These are phyloP conservation scores for Agrotis exclamationis DNA, from an alignment of 2,888 invertebrate species.

Conservation along the genomic window DNA sequence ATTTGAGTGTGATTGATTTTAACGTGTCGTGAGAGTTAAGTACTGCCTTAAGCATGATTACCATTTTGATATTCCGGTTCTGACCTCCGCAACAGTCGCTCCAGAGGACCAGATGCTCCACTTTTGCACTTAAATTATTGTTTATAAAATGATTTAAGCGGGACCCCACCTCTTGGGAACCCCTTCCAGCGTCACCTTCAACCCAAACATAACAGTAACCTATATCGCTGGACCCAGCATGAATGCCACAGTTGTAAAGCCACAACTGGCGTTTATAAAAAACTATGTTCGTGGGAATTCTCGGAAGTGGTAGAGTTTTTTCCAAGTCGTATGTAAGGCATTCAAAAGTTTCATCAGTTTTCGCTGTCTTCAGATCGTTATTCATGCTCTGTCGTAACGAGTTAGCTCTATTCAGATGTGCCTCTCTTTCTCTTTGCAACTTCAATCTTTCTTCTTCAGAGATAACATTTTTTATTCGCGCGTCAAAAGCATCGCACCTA, in stretches of 20 bases:
- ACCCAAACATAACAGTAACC: too few relatives aligned
- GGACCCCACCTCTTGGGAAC: slow-evolving; percentile 35
- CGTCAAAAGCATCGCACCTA: slow-evolving; percentile 19
- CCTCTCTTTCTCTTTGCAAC: slow-evolving; percentile 14
- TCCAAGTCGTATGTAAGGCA: too few relatives aligned
- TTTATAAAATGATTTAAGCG: slow-evolving; percentile 17
- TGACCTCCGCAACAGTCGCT: slow-evolving; percentile 35
- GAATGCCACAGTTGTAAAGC: too few relatives aligned
- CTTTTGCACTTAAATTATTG: slow-evolving; percentile 15
- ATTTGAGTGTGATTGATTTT: too few relatives aligned
- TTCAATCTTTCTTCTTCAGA: slow-evolving; percentile 19
- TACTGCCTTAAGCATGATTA: slow-evolving; percentile 26
- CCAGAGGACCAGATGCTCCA: slow-evolving; percentile 21
- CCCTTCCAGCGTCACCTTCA: slow-evolving; percentile 26
- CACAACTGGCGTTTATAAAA: too few relatives aligned
- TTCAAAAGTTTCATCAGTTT: background rate
- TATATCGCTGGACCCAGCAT: too few relatives aligned
- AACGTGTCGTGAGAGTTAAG: too few relatives aligned
- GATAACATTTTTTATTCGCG: slow-evolving; percentile 12
- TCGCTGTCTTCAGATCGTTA: slow-evolving; percentile 7
- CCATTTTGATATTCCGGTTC: slow-evolving; percentile 44
- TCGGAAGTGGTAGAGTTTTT: too few relatives aligned
- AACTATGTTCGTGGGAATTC: too few relatives aligned
- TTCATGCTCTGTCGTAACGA: slow-evolving; percentile 18
- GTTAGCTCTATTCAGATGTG: slow-evolving; percentile 33